Percentiles rank a stretch among this genome's conserved stretches.
phyloP scores from a whole-genome alignment of 1,140 invertebrate species.

The Drosophila nigrodunni region DNA sequence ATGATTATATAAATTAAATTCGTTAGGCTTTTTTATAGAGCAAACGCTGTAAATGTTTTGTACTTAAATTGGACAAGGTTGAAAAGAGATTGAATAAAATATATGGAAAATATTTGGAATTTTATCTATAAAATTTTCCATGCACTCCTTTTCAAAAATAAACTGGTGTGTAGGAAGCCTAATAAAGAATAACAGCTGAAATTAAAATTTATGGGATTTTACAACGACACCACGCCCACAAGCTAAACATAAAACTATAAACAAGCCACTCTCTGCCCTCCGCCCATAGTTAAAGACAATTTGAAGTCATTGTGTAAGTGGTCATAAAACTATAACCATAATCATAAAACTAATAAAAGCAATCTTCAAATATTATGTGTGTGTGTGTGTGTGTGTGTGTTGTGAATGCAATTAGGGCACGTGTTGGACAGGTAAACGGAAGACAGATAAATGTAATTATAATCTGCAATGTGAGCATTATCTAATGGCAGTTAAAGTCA shows the following conservation, averaged over 20 bases:
- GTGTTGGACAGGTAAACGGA: slow-evolving; percentile 25
- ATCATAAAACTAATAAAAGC: slow-evolving; percentile 39
- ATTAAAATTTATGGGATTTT: slow-evolving; percentile 9
- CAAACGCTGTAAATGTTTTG: slow-evolving; percentile 12
- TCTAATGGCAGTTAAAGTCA: slow-evolving; percentile 69
- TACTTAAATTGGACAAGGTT: slow-evolving; percentile 5
- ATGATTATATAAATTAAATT: slow-evolving; percentile 41
- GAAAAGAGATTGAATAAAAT: background rate
- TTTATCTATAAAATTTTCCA: slow-evolving; percentile 1
- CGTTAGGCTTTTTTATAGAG: slow-evolving; percentile 21
- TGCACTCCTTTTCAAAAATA: background rate
- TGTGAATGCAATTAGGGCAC: slow-evolving; percentile 40
- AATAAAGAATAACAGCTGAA: background rate
- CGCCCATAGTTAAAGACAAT: background rate
- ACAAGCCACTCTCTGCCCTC: background rate
- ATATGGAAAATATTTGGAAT: slow-evolving; percentile 1
- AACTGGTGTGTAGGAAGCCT: background rate
- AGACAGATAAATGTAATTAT: slow-evolving; percentile 32
- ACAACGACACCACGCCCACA: slow-evolving; percentile 1
- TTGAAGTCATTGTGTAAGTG: slow-evolving; percentile 21
- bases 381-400: background rate
- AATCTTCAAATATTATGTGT: slow-evolving; percentile 10
- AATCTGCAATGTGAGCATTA: slow-evolving; percentile 48
- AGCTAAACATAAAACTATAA: slow-evolving; percentile 15
- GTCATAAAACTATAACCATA: slow-evolving; percentile 39